Evolutionary conservation across 1,140 invertebrate genomes (phyloP).

Genomic region (Calephelis nemesis): DNA sequence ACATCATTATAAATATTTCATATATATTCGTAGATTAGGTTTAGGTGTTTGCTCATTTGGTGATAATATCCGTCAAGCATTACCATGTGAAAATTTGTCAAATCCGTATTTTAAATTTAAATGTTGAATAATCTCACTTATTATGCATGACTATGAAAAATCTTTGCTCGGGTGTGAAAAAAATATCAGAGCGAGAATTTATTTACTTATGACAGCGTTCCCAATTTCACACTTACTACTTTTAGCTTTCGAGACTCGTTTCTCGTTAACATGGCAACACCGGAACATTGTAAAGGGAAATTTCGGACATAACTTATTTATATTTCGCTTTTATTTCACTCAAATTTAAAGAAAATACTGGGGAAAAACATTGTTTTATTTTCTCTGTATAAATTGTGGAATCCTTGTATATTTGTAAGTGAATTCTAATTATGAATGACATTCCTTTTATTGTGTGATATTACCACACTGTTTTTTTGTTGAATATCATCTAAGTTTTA

Average conservation of each 20-base stretch:
- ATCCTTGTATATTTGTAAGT: no score
- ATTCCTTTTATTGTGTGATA: no score
- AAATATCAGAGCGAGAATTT: not conserved
- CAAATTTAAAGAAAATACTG: not conserved
- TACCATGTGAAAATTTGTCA: no score
- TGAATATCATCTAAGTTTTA: no score
- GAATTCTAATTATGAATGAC: no score
- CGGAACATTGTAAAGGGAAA: not conserved
- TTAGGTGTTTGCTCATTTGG: no score
- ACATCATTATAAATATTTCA: no score
- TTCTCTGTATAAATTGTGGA: not conserved
- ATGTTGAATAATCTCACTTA: not conserved
- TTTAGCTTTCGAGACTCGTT: not conserved
- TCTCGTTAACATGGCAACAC: not conserved
- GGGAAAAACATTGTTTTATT: not conserved
- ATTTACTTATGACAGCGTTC: conserved; percentile 4
- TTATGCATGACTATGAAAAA: conserved; percentile 3
- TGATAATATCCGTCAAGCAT: no score
- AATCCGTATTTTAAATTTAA: not conserved
- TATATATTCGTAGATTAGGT: no score
- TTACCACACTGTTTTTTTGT: no score
- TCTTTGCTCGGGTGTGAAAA: not conserved
- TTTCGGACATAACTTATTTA: not conserved
- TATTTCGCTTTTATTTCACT: not conserved
- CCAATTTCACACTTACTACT: conserved; percentile 7